Conservation (phyloP, 2,797 vertebrate genomes). For the Eulemur coronatus region DNA sequence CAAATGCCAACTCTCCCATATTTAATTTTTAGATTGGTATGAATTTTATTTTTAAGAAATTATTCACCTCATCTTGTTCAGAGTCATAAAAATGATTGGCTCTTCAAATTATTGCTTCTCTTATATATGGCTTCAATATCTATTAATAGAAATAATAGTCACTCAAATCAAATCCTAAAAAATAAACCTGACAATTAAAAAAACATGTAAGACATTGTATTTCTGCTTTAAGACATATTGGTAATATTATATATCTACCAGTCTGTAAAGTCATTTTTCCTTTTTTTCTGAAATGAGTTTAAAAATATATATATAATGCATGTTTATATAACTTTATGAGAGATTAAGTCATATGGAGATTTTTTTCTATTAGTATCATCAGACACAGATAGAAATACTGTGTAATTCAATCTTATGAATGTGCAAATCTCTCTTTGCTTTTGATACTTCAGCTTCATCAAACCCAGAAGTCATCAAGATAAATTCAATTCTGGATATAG, state of each 20-base stretch:
- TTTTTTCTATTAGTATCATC: not conserved
- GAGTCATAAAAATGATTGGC: not conserved
- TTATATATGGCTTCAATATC: not conserved
- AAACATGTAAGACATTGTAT: not conserved
- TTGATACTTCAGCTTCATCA: slow-evolving; percentile 86
- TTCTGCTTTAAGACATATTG: not conserved
- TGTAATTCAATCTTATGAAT: not conserved
- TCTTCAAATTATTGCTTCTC: slow-evolving; percentile 32
- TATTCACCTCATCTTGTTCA: not conserved
- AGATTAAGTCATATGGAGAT: not conserved
- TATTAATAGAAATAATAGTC: not conserved
- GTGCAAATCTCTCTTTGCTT: slow-evolving; percentile 54
- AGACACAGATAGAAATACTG: not conserved
- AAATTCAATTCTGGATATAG: slow-evolving; percentile 92
- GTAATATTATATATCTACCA: not conserved
- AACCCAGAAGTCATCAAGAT: slow-evolving; percentile 92
- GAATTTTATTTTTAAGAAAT: slow-evolving; percentile 30
- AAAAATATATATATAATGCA: not conserved
- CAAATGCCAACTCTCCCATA: not conserved
- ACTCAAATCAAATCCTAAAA: slow-evolving; percentile 18
- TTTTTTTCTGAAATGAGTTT: not conserved
- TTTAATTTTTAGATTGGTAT: slow-evolving; percentile 33
- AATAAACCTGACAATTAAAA: not conserved
- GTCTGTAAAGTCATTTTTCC: not conserved
- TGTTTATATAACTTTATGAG: not conserved